phyloP scores from a whole-genome alignment of 1,140 invertebrate genomes.

The Drosophila leontia region DNA sequence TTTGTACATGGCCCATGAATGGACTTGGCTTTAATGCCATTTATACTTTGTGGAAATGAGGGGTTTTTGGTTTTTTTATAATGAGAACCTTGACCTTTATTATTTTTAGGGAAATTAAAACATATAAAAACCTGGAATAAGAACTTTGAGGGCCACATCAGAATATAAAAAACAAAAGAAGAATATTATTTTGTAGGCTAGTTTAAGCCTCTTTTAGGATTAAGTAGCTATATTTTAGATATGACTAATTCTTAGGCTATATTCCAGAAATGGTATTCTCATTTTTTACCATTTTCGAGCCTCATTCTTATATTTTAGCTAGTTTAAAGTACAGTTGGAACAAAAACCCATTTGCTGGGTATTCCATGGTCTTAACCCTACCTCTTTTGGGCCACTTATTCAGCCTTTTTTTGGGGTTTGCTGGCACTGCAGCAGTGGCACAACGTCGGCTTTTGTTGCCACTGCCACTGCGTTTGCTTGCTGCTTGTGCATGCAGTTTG shows the following conservation, averaged over 20 bases:
- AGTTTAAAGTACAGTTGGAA: background rate
- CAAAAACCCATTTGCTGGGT: background rate
- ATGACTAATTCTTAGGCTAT: too few relatives aligned
- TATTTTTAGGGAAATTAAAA: background rate
- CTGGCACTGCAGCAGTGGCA: constrained; percentile 9
- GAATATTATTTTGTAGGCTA: too few relatives aligned
- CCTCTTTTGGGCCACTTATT: background rate
- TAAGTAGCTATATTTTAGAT: background rate
- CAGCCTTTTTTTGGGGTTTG: constrained; percentile 11
- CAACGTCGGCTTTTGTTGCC: constrained; percentile 30
- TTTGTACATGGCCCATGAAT: constrained; percentile 47
- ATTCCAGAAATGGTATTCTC: too few relatives aligned
- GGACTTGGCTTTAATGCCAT: background rate
- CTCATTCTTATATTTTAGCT: background rate
- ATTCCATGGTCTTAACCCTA: background rate
- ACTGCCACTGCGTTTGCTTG: constrained; percentile 24
- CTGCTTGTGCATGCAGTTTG: constrained; percentile 48
- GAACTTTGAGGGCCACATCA: background rate
- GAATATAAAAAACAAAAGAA: too few relatives aligned
- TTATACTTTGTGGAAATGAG: background rate
- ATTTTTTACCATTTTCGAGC: too few relatives aligned
- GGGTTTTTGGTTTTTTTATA: background rate
- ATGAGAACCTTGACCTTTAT: background rate
- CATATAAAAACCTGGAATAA: background rate
- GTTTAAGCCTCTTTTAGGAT: background rate